These are phyloP conservation scores for Graptemys geographica DNA, from an alignment of 2,797 vertebrate genomes.

Conservation along the genomic window DNA sequence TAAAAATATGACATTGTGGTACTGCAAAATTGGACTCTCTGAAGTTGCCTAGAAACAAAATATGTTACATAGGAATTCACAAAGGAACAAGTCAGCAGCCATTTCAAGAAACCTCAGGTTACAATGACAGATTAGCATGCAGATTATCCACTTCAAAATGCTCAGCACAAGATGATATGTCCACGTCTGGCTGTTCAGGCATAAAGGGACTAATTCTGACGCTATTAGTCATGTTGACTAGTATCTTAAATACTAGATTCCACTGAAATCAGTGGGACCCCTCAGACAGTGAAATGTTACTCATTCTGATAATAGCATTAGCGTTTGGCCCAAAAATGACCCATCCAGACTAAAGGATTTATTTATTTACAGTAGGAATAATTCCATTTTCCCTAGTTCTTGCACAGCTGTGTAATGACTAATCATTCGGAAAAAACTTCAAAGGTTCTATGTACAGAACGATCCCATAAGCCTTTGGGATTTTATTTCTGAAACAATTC, in stretches of 20 bases:
- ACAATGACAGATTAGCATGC: neutral
- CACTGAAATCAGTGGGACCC: neutral
- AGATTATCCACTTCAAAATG: neutral
- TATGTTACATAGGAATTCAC: neutral
- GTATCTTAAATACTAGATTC: neutral
- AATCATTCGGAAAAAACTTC: neutral
- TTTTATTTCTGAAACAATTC: neutral
- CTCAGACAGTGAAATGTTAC: neutral
- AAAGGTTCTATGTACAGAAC: neutral
- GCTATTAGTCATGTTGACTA: neutral
- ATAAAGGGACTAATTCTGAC: too few species aligned
- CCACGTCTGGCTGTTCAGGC: neutral
- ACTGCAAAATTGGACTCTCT: neutral
- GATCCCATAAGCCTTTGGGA: neutral
- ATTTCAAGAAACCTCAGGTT: neutral
- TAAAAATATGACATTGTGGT: neutral
- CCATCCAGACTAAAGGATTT: neutral
- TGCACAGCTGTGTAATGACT: neutral
- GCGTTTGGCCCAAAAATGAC: neutral
- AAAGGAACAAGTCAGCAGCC: neutral
- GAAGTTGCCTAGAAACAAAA: neutral
- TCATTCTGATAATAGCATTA: neutral
- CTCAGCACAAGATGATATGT: neutral
- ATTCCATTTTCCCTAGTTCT: too few species aligned
- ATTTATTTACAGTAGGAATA: neutral